Conservation (phyloP, 2,797 vertebrate genomes). For the Emys orbicularis region DNA sequence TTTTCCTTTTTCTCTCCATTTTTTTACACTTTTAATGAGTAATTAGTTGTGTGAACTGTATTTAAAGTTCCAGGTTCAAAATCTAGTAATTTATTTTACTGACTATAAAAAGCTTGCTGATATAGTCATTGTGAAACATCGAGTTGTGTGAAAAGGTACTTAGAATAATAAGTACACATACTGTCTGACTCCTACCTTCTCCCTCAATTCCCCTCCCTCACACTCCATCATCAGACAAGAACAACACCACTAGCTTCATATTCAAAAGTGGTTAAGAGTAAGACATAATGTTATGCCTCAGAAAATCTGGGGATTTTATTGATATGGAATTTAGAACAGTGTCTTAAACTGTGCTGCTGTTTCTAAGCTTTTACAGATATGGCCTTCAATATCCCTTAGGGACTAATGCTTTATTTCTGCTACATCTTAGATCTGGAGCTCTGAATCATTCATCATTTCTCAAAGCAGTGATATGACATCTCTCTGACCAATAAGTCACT, state of each 20-base stretch:
- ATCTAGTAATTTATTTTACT: not conserved
- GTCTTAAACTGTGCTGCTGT: constrained; percentile 59
- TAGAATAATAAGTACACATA: not conserved
- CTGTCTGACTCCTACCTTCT: not conserved
- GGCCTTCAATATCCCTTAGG: constrained; percentile 80
- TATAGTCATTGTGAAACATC: constrained; percentile 1
- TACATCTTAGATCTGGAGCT: constrained; percentile 77
- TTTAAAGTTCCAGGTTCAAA: not conserved
- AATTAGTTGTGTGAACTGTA: not conserved
- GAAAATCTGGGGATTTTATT: not conserved
- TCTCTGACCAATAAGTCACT: constrained; percentile 61
- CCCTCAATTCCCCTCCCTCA: not conserved
- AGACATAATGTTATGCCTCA: not conserved
- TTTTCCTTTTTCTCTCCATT: not conserved
- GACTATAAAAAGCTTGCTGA: constrained; percentile 3
- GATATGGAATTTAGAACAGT: constrained; percentile 32
- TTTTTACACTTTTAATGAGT: not conserved
- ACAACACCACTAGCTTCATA: not conserved
- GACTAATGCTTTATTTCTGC: constrained; percentile 72
- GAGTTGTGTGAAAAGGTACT: not conserved
- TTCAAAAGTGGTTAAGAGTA: constrained; percentile 23
- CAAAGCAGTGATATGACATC: constrained; percentile 78
- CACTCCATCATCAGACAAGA: not conserved
- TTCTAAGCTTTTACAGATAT: constrained; percentile 71
- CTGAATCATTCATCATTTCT: constrained; percentile 87